A percentile compares a stretch with the other conserved stretches of the same genome.
Evolutionary conservation across 2,113 vertebrate species (phyloP).

Genomic region (Sminthopsis crassicaudata): DNA sequence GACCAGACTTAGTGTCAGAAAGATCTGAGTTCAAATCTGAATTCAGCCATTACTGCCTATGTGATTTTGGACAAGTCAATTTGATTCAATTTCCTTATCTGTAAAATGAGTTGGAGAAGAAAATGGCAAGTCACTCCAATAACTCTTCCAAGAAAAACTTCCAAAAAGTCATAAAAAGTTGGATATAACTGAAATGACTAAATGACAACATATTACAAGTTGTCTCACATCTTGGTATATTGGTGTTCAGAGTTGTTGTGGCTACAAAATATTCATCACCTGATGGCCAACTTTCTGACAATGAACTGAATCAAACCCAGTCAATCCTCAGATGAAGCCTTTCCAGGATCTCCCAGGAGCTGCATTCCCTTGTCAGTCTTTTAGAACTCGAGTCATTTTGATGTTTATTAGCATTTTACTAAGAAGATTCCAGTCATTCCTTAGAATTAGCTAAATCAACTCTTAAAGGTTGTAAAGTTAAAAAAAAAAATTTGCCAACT

Average conservation of each 20-base stretch:
- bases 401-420: not conserved
- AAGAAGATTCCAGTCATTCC: not conserved
- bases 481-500: not conserved
- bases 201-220: not conserved
- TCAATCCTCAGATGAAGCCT: not conserved
- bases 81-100: not conserved
- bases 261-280: not conserved
- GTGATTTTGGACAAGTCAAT: not conserved
- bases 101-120: not conserved
- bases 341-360: not conserved
- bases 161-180: not conserved
- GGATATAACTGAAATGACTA: no score
- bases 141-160: no score
- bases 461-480: not conserved
- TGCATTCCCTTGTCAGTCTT: not conserved
- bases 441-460: not conserved
- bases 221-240: not conserved
- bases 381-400: not conserved
- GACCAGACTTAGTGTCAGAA: not conserved
- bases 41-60: not conserved
- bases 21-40: not conserved
- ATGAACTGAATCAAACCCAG: not conserved
- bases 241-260: not conserved
- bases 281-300: no score
- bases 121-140: no score